Evolutionary conservation across 2,888 invertebrate genomes (phyloP), one percentile per base, ranked within the genome.

Genomic region (Phrixothrix hirtus): DNA sequence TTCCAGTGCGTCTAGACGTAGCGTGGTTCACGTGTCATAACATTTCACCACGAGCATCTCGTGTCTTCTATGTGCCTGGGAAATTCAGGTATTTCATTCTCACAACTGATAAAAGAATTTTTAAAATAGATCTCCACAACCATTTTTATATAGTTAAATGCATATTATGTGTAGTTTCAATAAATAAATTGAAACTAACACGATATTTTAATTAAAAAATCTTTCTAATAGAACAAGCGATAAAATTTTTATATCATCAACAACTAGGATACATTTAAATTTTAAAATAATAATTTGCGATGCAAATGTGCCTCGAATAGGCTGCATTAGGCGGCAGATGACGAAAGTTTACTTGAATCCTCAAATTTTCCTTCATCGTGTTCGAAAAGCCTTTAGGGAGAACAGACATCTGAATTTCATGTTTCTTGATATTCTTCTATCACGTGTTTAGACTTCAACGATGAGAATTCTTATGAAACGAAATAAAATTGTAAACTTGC

Each of bases 281-380:
- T 78, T 78, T 76, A 78, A 78, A 79, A 77, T 78, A 75, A 72
- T 73, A 75, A 79, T 78, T 77, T 79, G 78, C 77, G 69, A 78
- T 78, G 78, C 78, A 77, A 78, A 79, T 79, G 59, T 66, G 10
- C 17, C 45, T 44, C 62, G 53, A 60, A 37, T 26, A 50, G 51
- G 51, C 35, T 51, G 43, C 42, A 35, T 45, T 39, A 51, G 46
- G 29, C 46, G 42, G 47, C 53, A 43, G 57, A 58, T 58, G 55
- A 32, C 46, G 46, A 59, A 59, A 59, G 50, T 57, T 59, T 57
- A 48, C 31, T 49, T 26, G 45, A 57, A 55, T 55, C 55, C 53
- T 43, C 48, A 46, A 43, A 43, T 52, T 58, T 42, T 39, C 39
- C 47, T 55, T 49, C 39, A 42, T 43, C 35, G 38, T 41, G 34